Base-by-base conservation (phyloP, 2,113 vertebrate genomes). In the Smithornis capensis region DNA sequence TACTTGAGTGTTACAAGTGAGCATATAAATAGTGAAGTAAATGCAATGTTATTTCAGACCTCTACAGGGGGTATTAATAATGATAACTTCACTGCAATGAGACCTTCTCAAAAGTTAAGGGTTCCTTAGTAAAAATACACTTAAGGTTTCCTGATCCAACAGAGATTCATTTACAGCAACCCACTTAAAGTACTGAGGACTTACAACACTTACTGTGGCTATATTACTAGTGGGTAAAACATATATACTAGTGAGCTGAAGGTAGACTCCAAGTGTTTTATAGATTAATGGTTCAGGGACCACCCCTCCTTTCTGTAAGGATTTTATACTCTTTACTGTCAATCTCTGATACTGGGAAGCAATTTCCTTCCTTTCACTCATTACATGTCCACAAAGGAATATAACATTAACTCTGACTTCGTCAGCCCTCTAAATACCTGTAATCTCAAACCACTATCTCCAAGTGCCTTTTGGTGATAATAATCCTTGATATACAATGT, bases 81-180 rank as follows among this genome's bases (percentile, higher is more conserved):
- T 52, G 65, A 62, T 74, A 87, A 62, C 23, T 77, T 91, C 60
- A 53, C 24, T 68, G 35, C 0, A 0, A 49, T 73, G 67, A 93
- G 67, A 87, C 45, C 69, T 53, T 57, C 31, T 77, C 63, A 69
- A 65, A 94, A 90, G 13, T 70, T 79, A 35, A 75, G 23, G 16
- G 59, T 91, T 91, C 19, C 42, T 65, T 65, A 80, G 69, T 65
- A 74, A 84, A 91, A 95, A 74, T 40, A 91, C 4, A 69, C 42
- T 83, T 60, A 79, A 60, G 28, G 12, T 27, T 68, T 88, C 57
- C 64, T 49, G 59, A 70, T 87, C 57, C 53, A 83, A 70, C 7
- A 74, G 49, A 90, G 53, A 65, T 91, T 82, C 95, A 96, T 92
- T 94, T 95, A 83, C 49, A 87, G 44, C 19, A 90, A 76, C 13